These are phyloP conservation scores for Muscicapa adusta DNA, from an alignment of 2,113 vertebrate genomes.

Conservation along the genomic window DNA sequence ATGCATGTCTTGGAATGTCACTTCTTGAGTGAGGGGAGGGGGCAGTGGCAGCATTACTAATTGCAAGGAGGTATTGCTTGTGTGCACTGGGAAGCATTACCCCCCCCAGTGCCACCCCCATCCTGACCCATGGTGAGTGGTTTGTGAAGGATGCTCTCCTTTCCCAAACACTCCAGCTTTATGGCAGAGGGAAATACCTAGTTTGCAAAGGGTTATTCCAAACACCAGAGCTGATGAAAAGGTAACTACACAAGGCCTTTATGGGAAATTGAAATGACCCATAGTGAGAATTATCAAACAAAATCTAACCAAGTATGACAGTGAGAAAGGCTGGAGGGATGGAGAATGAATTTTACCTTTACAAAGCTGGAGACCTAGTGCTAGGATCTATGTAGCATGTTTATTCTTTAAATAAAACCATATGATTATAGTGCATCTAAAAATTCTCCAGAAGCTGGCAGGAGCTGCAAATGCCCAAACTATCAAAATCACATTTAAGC, in stretches of 20 bases:
- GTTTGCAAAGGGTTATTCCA: constrained; percentile 6
- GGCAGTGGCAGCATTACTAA: constrained; percentile 2
- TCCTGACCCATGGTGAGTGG: accelerated
- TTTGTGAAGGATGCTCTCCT: not conserved
- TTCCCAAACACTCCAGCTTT: not conserved
- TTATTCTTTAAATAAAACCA: not conserved
- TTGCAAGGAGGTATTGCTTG: not conserved
- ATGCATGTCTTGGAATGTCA: not conserved
- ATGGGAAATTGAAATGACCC: constrained; percentile 12
- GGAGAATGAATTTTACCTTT: not conserved
- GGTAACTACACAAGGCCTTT: not conserved
- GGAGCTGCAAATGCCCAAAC: not conserved
- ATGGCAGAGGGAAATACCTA: not conserved
- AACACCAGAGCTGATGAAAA: constrained; percentile 1
- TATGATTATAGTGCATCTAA: not conserved
- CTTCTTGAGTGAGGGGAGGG: not conserved
- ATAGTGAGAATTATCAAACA: constrained; percentile 14
- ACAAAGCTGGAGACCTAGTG: not conserved
- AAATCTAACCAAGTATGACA: not conserved
- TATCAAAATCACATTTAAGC: not conserved
- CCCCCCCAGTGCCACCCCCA: not conserved
- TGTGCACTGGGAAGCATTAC: not conserved
- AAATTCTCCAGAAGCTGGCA: not conserved
- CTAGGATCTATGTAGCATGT: not conserved
- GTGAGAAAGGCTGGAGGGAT: not conserved